Percentiles rank a stretch among this genome's conserved stretches.
phyloP scores from a whole-genome alignment of 2,888 invertebrate species.

The Acrobasis consociella region DNA sequence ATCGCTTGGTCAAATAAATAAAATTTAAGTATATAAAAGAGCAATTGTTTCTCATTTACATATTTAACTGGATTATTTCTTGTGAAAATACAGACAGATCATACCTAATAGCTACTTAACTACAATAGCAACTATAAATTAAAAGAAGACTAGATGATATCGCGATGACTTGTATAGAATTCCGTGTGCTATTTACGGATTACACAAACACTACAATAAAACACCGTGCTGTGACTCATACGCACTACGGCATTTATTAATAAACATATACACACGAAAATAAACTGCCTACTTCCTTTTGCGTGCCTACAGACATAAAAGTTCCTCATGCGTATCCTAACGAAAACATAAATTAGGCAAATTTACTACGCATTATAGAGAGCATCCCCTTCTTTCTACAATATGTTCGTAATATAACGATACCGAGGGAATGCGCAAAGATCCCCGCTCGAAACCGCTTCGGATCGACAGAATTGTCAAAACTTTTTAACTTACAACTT shows the following conservation, averaged over 20 bases:
- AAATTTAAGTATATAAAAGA: too few species aligned
- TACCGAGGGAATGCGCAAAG: constrained; percentile 70
- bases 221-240: constrained; percentile 54
- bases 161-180: constrained; percentile 57
- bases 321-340: constrained; percentile 78
- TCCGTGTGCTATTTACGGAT: constrained; percentile 59
- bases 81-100: too few species aligned
- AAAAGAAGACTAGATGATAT: constrained; percentile 20
- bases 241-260: constrained; percentile 60
- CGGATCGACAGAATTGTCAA: constrained; percentile 75
- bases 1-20: too few species aligned
- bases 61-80: too few species aligned
- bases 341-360: constrained; percentile 80
- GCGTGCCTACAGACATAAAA: constrained; percentile 78
- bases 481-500: constrained; percentile 81
- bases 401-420: constrained; percentile 70
- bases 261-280: constrained; percentile 59
- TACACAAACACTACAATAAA: constrained; percentile 43
- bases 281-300: constrained; percentile 75
- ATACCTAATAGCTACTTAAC: constrained; percentile 14
- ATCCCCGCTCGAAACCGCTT: constrained; percentile 66
- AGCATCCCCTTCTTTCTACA: constrained; percentile 79
- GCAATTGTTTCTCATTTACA: too few species aligned
- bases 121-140: constrained; percentile 45
- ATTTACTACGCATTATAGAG: constrained; percentile 73